Conservation (phyloP, 2,797 vertebrate species). For the Echiichthys vipera region DNA sequence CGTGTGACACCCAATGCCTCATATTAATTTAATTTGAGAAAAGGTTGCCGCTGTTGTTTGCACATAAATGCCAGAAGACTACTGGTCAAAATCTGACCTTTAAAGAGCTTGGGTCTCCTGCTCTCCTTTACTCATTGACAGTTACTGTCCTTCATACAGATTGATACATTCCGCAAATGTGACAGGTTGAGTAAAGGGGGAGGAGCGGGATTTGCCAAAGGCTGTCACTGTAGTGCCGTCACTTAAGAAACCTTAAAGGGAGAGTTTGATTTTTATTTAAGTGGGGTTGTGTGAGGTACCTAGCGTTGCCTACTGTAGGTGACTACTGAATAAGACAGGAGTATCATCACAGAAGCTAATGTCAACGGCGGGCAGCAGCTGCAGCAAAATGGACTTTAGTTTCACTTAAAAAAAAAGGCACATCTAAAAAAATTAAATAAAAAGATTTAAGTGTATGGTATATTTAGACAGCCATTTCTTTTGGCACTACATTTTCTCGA, state of each 20-base stretch:
- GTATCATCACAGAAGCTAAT: no score
- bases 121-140: slow-evolving; percentile 15
- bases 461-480: no score
- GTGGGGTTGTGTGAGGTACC: no score
- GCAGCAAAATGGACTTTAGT: no score
- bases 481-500: no score
- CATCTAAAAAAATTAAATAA: no score
- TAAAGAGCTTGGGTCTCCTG: slow-evolving; percentile 1
- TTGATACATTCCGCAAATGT: background rate
- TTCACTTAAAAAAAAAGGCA: no score
- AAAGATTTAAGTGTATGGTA: no score
- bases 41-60: slow-evolving; percentile 62
- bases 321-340: no score
- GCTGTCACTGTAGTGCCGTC: background rate
- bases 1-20: slow-evolving; percentile 38
- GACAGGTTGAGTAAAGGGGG: slow-evolving; percentile 11
- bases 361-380: no score
- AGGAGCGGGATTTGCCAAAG: background rate
- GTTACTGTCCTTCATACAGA: slow-evolving; percentile 6
- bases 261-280: no score
- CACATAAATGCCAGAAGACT: slow-evolving; percentile 56
- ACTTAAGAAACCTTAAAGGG: slow-evolving; percentile 27
- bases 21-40: slow-evolving; percentile 50
- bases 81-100: slow-evolving; percentile 44
- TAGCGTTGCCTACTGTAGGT: no score